These are phyloP conservation scores for Cydia amplana DNA, from an alignment of 1,140 invertebrate genomes.

Conservation along the genomic window DNA sequence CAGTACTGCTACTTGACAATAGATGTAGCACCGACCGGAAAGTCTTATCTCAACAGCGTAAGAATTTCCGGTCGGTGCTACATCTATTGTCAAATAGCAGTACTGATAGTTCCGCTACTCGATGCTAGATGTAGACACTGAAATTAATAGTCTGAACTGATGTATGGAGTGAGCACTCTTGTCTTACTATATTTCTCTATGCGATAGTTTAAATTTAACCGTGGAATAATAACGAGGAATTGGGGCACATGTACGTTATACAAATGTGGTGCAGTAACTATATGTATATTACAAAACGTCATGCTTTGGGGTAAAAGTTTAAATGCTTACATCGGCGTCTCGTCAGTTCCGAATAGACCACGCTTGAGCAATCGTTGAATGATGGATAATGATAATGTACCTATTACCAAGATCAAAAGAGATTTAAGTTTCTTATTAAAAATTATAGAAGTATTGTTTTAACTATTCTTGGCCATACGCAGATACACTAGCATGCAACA, in stretches of 20 bases:
- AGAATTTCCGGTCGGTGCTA: no score
- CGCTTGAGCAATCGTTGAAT: conserved; percentile 71
- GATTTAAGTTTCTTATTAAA: conserved; percentile 47
- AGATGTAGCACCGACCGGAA: no score
- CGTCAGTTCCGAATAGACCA: conserved; percentile 41
- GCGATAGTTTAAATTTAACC: conserved; percentile 1
- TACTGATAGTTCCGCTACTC: no score
- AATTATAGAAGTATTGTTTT: conserved; percentile 21
- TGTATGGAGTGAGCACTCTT: no score
- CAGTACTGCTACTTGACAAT: no score
- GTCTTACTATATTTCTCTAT: no score
- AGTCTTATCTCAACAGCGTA: no score
- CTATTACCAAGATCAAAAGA: conserved; percentile 36
- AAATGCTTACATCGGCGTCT: conserved; percentile 23
- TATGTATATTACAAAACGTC: conserved; percentile 20
- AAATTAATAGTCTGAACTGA: no score
- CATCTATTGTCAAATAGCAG: no score
- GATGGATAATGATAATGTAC: conserved; percentile 37
- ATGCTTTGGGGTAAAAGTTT: conserved; percentile 9
- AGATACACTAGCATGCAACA: conserved; percentile 69
- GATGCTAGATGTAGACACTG: no score
- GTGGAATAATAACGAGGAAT: conserved; percentile 45
- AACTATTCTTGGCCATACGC: conserved; percentile 29
- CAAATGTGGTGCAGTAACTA: conserved; percentile 39
- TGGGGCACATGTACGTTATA: conserved; percentile 47